Base-by-base conservation (phyloP, 2,113 vertebrate genomes). In the Promerops cafer region DNA sequence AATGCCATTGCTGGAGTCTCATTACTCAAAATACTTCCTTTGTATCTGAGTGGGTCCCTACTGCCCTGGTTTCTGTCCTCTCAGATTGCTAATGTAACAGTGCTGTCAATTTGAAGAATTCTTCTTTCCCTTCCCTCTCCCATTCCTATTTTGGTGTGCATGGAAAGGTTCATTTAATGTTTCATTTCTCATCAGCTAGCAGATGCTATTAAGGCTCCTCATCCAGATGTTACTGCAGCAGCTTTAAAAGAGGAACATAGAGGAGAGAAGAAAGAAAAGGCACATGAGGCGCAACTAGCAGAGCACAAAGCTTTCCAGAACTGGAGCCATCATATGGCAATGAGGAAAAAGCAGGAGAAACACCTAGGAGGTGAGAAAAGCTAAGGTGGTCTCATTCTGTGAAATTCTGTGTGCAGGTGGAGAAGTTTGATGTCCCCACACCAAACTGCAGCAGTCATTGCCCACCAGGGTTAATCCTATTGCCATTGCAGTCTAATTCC, bases 231-330 rank as follows among this genome's bases (percentile, higher is more conserved):
- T 77, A 35, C 40, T 69, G 69, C 75, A 35, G 60, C 80, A 54
- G 59, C 82, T 27, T 88, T 89, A 10, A 87, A 92, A 82, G 86
- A 95, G 63, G 78, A 90, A 35, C 39, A 10, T 1, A 45, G 50
- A 89, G 68, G 63, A 53, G 63, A 45, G 30, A 83, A 93, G 47
- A 93, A 97, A 89, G 61, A 91, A 60, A 77, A 59, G 24, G 24
- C 39, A 56, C 52, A 52, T 37, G 59, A 79, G 68, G 52, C 44
- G 10, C 83, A 79, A 2, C 78, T 92, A 30, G 66, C 68, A 30
- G 98, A 98, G 91, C 95, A 97, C 82, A 98, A 97, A 84, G 98
- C 99, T 75, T 98, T 99, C 50, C 96, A 96, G 77, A 98, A 99
- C 83, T 99, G 99, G 99, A 63, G 95, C n/a, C 91, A 40, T 72